A percentile compares a stretch with the other conserved stretches of the same genome.
These are phyloP conservation scores for Emydoidea blandingii DNA, from an alignment of 2,797 vertebrate species.

Conservation along the genomic window DNA sequence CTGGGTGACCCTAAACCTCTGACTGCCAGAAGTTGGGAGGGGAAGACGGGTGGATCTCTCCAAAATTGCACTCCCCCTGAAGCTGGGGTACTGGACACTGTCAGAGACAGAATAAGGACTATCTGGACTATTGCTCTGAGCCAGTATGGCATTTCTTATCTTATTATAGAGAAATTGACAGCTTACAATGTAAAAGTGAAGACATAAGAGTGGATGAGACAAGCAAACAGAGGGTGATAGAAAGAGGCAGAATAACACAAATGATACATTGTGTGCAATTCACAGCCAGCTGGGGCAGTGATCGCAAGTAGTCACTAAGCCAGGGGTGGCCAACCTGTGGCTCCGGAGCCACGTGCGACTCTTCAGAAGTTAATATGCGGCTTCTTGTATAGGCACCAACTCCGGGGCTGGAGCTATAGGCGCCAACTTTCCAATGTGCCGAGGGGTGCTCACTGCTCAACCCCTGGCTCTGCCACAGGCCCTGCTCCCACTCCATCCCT, in stretches of 20 bases:
- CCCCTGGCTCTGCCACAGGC: no score
- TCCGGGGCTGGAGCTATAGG: no score
- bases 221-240: background rate
- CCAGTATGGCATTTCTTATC: background rate
- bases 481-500: no score
- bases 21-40: background rate
- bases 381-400: no score
- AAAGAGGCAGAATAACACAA: background rate
- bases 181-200: background rate
- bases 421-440: no score
- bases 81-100: background rate
- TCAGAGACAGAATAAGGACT: background rate
- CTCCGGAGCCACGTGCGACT: no score
- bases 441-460: no score
- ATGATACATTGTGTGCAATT: background rate
- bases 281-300: background rate
- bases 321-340: no score
- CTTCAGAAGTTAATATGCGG: no score
- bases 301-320: background rate
- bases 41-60: background rate
- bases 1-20: background rate
- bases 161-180: background rate
- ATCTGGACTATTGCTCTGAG: background rate
- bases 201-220: background rate
- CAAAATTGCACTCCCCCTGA: background rate